Conservation (phyloP, 2,797 vertebrate species). For the Anguilla marmorata region DNA sequence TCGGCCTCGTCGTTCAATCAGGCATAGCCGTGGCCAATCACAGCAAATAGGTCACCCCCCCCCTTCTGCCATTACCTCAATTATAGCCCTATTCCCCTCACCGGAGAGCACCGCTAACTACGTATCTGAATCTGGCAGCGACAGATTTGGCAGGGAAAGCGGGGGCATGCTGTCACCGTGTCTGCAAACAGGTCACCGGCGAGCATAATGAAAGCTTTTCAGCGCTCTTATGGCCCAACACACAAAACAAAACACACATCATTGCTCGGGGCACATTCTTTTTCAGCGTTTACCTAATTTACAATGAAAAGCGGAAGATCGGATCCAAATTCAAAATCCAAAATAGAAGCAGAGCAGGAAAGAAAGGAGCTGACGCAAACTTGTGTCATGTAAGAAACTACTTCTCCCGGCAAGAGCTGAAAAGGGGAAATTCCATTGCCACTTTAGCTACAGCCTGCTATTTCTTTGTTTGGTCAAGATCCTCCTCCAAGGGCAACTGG, state of each 20-base stretch:
- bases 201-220: not conserved
- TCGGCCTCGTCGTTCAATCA: slow-evolving; percentile 18
- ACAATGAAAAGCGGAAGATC: not conserved
- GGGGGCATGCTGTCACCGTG: not conserved
- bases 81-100: slow-evolving; percentile 17
- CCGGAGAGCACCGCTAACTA: not conserved
- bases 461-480: not conserved
- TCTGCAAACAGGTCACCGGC: not conserved
- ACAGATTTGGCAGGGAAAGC: not conserved
- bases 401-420: not conserved
- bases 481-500: not conserved
- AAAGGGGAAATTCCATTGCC: not conserved
- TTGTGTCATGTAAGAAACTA: not conserved
- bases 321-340: not conserved
- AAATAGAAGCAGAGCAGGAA: not conserved
- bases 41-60: not conserved
- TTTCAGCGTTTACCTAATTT: not conserved
- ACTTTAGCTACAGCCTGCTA: not conserved
- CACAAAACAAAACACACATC: not conserved
- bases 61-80: not conserved
- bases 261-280: not conserved
- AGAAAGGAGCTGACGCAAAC: not conserved
- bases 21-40: not conserved
- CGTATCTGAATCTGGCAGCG: not conserved
- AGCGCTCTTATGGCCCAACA: not conserved